Base-by-base conservation (phyloP, 2,113 vertebrate genomes). In the Syngnathus scovelli region DNA sequence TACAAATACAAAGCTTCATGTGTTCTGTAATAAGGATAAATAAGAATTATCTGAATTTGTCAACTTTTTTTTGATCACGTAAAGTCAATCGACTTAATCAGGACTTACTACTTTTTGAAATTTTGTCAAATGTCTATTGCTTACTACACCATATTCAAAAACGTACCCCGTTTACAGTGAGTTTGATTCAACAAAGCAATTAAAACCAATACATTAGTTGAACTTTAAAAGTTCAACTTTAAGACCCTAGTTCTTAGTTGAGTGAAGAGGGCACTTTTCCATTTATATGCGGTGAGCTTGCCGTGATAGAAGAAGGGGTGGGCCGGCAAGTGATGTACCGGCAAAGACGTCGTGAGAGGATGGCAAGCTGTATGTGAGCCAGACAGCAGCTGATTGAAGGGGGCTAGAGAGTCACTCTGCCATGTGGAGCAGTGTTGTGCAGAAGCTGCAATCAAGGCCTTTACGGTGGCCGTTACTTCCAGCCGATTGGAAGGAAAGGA, bases 391-490 rank as follows among this genome's bases (percentile, higher is more conserved):
- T 78, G 78, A 77, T 52, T 54, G 71, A 73, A 65, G 39, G 59
- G 36, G 33, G 69, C 67, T 77, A 37, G 76, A 82, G 69, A 81
- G 71, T 68, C 66, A 59, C 43, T 66, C 69, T 52, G 69, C 72
- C 68, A 69, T 71, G 71, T 68, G 66, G 46, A 59, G 16, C 74
- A 78, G 60, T 13, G 71, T 33, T 71, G 69, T 69, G 67, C 78
- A 69, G 72, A 72, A 80, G 75, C 76, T 73, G 83, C 77, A 84
- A 85, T 87, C 78, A 82, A 75, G 79, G 68, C 72, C 77, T 87
- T 77, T 78, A 84, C 64, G 66, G 68, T 39, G 6, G 74, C 75
- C 74, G 70, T 80, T 83, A 79, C 74, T 80, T 70, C 69, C 71
- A 75, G 69, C 70, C 78, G 75, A 90, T 80, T 77, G 66, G 60